A percentile compares a stretch with the other conserved stretches of the same genome.
phyloP scores from a whole-genome alignment of 2,888 invertebrate genomes.

The Ptychoptera albimana region DNA sequence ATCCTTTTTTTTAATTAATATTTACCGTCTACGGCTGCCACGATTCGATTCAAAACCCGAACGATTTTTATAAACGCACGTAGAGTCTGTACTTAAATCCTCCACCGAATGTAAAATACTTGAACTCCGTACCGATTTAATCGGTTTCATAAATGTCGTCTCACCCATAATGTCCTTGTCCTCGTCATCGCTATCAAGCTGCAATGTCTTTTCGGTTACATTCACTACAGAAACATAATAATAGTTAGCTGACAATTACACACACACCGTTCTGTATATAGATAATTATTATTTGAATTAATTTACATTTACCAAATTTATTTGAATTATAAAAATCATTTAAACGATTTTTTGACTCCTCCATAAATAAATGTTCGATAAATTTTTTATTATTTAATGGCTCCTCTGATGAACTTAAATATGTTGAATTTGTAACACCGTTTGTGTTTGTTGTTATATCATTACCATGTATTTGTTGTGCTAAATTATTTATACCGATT shows the following conservation, averaged over 20 bases:
- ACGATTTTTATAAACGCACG: conserved; percentile 49
- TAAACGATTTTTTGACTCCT: conserved; percentile 28
- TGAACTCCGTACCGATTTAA: conserved; percentile 50
- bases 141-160: conserved; percentile 35
- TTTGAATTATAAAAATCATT: conserved; percentile 26
- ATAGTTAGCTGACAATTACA: not conserved
- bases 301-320: conserved; percentile 11
- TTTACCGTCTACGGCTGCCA: conserved; percentile 23
- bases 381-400: conserved; percentile 24
- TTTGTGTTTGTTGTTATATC: not conserved
- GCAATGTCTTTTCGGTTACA: conserved; percentile 13
- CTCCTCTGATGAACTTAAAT: conserved; percentile 28
- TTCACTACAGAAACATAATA: conserved; percentile 10
- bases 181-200: conserved; percentile 33
- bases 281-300: not conserved
- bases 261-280: not conserved
- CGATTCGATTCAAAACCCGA: conserved; percentile 26
- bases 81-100: conserved; percentile 57
- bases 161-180: conserved; percentile 39
- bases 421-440: conserved; percentile 23
- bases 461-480: not conserved
- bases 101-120: conserved; percentile 59
- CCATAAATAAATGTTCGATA: conserved; percentile 29
- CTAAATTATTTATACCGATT: conserved; percentile 1
- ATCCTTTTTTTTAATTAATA: not conserved